Conservation (phyloP, 2,797 vertebrate genomes). For the Acrossocheilus wenchowensis region DNA sequence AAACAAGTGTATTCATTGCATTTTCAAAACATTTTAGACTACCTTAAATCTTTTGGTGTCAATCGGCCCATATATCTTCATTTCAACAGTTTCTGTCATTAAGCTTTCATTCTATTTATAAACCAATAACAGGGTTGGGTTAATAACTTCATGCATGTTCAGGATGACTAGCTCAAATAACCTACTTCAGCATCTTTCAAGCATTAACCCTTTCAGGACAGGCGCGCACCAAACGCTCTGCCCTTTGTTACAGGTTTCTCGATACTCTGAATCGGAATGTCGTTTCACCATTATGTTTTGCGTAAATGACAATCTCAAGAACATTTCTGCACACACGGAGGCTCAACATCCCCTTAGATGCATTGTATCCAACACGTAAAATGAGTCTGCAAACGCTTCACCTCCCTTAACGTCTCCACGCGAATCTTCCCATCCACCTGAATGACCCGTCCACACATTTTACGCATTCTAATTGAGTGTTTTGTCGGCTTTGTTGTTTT, state of each 20-base stretch:
- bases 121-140: neutral
- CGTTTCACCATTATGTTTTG: neutral
- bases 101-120: neutral
- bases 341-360: neutral
- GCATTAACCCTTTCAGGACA: constrained; percentile 44
- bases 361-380: neutral
- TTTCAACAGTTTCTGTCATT: neutral
- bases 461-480: neutral
- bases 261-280: neutral
- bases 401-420: constrained; percentile 51
- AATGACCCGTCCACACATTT: constrained; percentile 27
- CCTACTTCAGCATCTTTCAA: constrained; percentile 41
- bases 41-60: neutral
- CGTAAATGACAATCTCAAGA: neutral
- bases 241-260: constrained; percentile 7
- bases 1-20: neutral
- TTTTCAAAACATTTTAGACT: neutral
- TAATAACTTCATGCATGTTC: constrained; percentile 32
- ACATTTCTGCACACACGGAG: neutral
- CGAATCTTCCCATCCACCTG: constrained; percentile 9
- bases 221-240: neutral
- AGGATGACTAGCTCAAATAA: constrained; percentile 29
- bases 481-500: constrained; percentile 10
- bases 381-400: constrained; percentile 53
- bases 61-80: neutral